Evolutionary conservation across 2,797 vertebrate genomes (phyloP).

Genomic region (Sebastiscus albofasciatus): DNA sequence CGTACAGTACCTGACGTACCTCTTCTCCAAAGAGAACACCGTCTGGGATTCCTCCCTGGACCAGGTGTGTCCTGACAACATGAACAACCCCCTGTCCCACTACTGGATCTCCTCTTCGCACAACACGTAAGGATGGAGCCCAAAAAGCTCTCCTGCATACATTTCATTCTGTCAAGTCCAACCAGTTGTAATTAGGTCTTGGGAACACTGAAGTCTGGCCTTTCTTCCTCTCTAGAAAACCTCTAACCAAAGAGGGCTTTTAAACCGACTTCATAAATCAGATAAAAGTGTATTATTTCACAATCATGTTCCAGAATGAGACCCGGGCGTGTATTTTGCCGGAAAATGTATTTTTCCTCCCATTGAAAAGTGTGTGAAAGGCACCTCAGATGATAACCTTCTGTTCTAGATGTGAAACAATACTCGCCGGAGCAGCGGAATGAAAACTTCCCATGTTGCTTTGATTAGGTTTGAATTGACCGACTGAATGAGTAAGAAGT

Average conservation of each 20-base stretch:
- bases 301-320: conserved; percentile 49
- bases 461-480: conserved; percentile 61
- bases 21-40: conserved; percentile 99
- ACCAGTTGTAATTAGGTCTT: conserved; percentile 17
- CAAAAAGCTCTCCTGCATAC: neutral
- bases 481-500: conserved; percentile 34
- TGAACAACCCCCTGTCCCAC: conserved; percentile 97
- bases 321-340: conserved; percentile 37
- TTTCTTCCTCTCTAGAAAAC: conserved; percentile 8
- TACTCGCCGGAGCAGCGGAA: conserved; percentile 44
- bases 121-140: conserved; percentile 91
- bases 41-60: conserved; percentile 92
- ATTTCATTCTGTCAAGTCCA: neutral
- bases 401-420: conserved; percentile 64
- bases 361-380: conserved; percentile 72
- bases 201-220: conserved; percentile 20
- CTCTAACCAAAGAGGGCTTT: conserved; percentile 23
- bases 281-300: conserved; percentile 60
- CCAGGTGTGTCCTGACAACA: conserved; percentile 90
- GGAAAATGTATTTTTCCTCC: conserved; percentile 64
- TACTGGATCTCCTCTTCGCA: conserved; percentile 99
- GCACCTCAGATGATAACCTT: conserved; percentile 58
- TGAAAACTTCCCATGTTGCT: conserved; percentile 53
- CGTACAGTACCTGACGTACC: conserved; percentile 92
- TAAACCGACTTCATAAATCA: conserved; percentile 48